These are phyloP conservation scores for Chaunax sp. DNA, from an alignment of 2,797 vertebrate genomes.

Conservation along the genomic window DNA sequence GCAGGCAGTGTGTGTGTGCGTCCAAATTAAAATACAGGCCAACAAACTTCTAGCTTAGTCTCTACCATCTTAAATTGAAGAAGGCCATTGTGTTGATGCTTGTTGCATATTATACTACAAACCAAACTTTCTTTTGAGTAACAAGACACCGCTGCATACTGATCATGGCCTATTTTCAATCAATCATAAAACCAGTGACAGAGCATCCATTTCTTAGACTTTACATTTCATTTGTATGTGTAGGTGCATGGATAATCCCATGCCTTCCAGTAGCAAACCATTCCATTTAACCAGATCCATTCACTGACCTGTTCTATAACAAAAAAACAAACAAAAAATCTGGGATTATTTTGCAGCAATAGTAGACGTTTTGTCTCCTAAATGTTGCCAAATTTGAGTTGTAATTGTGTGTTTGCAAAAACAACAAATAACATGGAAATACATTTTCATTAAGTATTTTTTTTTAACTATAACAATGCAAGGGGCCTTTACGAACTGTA, in stretches of 20 bases:
- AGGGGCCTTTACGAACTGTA: too few relatives aligned
- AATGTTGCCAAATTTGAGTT: neutral
- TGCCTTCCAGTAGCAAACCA: neutral
- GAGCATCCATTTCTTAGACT: neutral
- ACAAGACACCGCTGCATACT: too few relatives aligned
- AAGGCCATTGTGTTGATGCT: constrained; percentile 64
- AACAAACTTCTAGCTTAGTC: constrained; percentile 44
- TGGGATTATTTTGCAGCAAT: constrained; percentile 6
- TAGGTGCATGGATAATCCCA: neutral
- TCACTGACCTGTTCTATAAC: neutral
- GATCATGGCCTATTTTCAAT: constrained; percentile 3
- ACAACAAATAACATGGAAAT: neutral
- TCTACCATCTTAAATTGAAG: constrained; percentile 34
- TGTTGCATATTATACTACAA: constrained; percentile 50
- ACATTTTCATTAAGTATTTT: neutral
- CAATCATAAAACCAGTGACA: neutral
- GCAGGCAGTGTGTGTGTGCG: neutral
- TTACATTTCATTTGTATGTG: neutral
- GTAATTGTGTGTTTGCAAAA: neutral
- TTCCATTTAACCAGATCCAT: constrained; percentile 7
- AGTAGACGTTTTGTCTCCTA: neutral
- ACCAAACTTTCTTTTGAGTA: constrained; percentile 25
- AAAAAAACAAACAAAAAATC: constrained; percentile 2
- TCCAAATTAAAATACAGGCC: neutral
- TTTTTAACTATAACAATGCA: neutral